Evolutionary conservation across 2,113 vertebrate species (phyloP).

Genomic region (Mirza zaza): DNA sequence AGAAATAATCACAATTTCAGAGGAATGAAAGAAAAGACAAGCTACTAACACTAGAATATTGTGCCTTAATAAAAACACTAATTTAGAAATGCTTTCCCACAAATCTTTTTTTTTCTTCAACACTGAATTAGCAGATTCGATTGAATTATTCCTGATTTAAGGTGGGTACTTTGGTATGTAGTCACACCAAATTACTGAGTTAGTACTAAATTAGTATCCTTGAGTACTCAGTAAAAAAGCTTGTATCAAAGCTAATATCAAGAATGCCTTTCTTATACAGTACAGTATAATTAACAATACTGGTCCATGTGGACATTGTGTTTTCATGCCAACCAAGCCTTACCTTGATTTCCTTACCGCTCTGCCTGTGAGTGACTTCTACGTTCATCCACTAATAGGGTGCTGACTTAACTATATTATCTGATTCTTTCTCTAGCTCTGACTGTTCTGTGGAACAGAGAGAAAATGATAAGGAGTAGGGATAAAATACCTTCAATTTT

Average conservation of each 20-base stretch:
- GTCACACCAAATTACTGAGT: neutral
- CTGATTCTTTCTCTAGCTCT: neutral
- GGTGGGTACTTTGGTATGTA: neutral
- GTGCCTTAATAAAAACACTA: neutral
- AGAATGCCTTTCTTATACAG: neutral
- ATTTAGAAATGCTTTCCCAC: neutral
- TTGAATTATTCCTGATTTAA: neutral
- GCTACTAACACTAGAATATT: neutral
- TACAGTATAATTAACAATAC: neutral
- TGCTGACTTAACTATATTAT: neutral
- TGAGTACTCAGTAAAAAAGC: neutral
- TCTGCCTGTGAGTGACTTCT: neutral
- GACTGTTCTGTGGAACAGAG: neutral
- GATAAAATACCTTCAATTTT: neutral
- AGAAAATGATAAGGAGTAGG: neutral
- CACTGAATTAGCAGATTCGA: neutral
- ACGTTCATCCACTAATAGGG: neutral
- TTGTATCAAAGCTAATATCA: neutral
- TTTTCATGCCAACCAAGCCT: neutral
- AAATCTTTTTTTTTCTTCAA: neutral
- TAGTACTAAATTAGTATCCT: neutral
- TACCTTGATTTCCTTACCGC: too few relatives aligned
- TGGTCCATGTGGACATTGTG: neutral
- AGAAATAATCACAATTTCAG: neutral
- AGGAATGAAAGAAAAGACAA: neutral